A percentile compares a stretch with the other conserved stretches of the same genome.
Evolutionary conservation across 2,797 vertebrate genomes (phyloP).

Genomic region (Anguilla marmorata): DNA sequence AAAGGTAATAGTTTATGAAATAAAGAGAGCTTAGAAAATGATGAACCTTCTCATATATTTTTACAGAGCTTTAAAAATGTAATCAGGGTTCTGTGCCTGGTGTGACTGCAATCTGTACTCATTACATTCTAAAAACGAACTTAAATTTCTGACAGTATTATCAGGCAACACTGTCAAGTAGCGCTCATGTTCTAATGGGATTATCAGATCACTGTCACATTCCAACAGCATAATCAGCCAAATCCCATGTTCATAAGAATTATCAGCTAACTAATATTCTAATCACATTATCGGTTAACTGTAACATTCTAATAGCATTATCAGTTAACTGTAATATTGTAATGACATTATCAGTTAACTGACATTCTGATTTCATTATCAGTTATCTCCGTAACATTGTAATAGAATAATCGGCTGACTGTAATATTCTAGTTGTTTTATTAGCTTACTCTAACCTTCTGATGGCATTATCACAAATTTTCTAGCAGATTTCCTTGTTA

Average conservation of each 20-base stretch:
- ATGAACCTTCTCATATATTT: background rate
- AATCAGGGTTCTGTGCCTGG: background rate
- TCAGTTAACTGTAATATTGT: background rate
- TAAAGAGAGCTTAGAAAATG: background rate
- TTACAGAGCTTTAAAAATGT: constrained; percentile 3
- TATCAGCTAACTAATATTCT: too few species aligned
- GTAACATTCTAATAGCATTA: background rate
- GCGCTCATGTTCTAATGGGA: background rate
- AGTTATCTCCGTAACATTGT: background rate
- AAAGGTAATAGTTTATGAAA: background rate
- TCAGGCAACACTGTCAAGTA: background rate
- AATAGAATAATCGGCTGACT: too few species aligned
- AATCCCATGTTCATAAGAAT: background rate
- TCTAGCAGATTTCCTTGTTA: too few species aligned
- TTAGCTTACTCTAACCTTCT: too few species aligned
- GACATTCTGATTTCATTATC: background rate
- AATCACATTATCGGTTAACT: background rate
- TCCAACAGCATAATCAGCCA: constrained; percentile 2
- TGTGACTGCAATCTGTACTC: background rate
- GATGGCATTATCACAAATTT: too few species aligned
- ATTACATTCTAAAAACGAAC: too few species aligned
- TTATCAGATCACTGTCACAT: background rate
- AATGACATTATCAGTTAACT: background rate
- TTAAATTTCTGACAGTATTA: too few species aligned
- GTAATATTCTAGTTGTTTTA: too few species aligned